phyloP scores from a whole-genome alignment of 2,113 vertebrate genomes.

The Pituophis catenifer region DNA sequence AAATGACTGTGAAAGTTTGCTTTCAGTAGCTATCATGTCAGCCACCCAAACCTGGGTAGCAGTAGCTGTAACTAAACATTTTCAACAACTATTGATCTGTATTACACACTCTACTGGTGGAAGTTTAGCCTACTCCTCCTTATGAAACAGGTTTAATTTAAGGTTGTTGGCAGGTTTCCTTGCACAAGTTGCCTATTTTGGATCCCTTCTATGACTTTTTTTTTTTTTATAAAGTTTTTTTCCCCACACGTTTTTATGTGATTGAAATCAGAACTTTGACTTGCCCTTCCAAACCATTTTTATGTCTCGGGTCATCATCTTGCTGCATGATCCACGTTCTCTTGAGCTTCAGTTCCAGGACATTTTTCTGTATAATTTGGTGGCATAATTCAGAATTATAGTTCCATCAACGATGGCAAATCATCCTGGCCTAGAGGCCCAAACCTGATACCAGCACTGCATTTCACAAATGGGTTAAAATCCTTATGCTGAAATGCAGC shows the following conservation, averaged over 20 bases:
- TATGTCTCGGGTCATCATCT: background rate
- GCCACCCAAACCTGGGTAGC: background rate
- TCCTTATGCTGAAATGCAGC: background rate
- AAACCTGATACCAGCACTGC: background rate
- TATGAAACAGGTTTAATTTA: background rate
- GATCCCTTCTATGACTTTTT: background rate
- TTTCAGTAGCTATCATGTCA: background rate
- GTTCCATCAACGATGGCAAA: background rate
- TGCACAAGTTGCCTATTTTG: background rate
- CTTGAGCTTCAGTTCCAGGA: background rate
- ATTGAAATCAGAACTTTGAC: background rate
- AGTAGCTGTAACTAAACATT: background rate
- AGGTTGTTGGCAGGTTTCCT: background rate
- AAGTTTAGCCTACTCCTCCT: background rate
- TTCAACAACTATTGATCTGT: background rate
- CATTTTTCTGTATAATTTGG: background rate
- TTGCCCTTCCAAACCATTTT: background rate
- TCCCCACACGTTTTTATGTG: background rate
- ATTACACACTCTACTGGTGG: background rate
- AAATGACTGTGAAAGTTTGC: background rate
- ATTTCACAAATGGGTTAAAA: background rate
- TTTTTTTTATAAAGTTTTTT: no score
- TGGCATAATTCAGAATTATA: background rate
- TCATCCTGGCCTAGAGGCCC: background rate
- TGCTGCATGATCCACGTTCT: background rate